Percentiles rank a stretch among this genome's conserved stretches.
phyloP scores from a whole-genome alignment of 2,797 vertebrate species.

The Labroides dimidiatus region DNA sequence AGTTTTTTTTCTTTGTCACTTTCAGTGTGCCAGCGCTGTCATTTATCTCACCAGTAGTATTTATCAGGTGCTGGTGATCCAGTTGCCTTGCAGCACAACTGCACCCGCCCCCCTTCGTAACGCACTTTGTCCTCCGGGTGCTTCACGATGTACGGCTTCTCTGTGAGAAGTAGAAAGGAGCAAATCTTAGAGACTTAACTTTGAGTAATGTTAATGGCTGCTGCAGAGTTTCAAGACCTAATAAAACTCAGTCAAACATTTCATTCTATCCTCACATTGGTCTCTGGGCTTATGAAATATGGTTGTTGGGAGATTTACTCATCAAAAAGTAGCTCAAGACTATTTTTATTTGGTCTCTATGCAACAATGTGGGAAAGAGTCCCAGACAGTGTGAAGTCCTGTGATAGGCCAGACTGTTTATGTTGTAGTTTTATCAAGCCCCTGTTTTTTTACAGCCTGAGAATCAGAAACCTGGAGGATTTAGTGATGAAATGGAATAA shows the following conservation, averaged over 20 bases:
- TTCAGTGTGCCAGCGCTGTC: neutral
- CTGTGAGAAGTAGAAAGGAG: conserved; percentile 74
- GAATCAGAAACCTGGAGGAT: conserved; percentile 27
- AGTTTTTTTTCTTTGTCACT: neutral
- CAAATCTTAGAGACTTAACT: conserved; percentile 43
- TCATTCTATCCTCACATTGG: conserved; percentile 40
- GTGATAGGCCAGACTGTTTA: conserved; percentile 45
- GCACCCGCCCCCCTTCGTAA: conserved; percentile 88
- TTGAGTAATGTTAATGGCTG: conserved; percentile 31
- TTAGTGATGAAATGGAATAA: conserved; percentile 17
- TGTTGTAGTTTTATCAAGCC: conserved; percentile 50
- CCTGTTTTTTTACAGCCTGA: conserved; percentile 34
- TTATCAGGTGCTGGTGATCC: conserved; percentile 90
- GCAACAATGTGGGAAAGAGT: conserved; percentile 33
- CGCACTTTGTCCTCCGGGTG: conserved; percentile 91
- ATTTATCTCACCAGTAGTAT: conserved; percentile 91
- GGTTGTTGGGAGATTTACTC: conserved; percentile 51
- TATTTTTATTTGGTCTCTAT: conserved; percentile 64
- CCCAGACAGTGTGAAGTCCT: conserved; percentile 33
- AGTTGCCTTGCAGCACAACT: conserved; percentile 92
- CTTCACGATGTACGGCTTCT: conserved; percentile 92
- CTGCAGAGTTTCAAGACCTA: conserved; percentile 41
- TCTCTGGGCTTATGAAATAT: conserved; percentile 49
- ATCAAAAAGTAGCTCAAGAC: conserved; percentile 45
- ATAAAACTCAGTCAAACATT: conserved; percentile 60